A percentile compares a stretch with the other conserved stretches of the same genome.
Evolutionary conservation across 2,797 vertebrate species (phyloP).

Genomic region (Paedocypris micromegethes): DNA sequence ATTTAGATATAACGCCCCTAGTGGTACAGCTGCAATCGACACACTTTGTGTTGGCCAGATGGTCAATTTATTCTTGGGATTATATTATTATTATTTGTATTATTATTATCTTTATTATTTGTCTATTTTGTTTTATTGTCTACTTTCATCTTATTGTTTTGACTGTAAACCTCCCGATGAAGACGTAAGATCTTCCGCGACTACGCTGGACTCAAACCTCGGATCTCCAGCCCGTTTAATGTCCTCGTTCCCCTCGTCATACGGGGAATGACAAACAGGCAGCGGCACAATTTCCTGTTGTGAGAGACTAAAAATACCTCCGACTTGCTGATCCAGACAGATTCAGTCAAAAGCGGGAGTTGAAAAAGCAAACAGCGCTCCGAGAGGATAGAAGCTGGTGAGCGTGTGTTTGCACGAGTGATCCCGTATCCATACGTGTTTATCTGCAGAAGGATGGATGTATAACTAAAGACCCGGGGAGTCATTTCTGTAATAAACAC

Average conservation of each 20-base stretch:
- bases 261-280: not conserved
- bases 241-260: conserved; percentile 7
- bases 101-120: no score
- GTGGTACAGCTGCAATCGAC: no score
- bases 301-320: conserved; percentile 32
- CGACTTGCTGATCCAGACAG: conserved; percentile 28
- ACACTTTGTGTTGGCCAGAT: no score
- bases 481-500: not conserved
- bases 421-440: conserved; percentile 3
- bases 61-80: no score
- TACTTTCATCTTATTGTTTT: no score
- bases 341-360: conserved; percentile 9
- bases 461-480: not conserved
- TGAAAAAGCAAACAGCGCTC: conserved; percentile 17
- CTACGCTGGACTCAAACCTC: no score
- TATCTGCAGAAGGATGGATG: conserved; percentile 4
- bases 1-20: no score
- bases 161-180: no score
- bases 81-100: no score
- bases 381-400: conserved; percentile 1
- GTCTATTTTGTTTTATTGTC: no score
- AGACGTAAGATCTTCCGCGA: no score
- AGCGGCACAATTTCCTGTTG: conserved; percentile 23
- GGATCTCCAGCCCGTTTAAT: not conserved
- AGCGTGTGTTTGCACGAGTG: conserved; percentile 13